Base-by-base conservation (phyloP, 2,113 vertebrate species). In the Grallaria varia region DNA sequence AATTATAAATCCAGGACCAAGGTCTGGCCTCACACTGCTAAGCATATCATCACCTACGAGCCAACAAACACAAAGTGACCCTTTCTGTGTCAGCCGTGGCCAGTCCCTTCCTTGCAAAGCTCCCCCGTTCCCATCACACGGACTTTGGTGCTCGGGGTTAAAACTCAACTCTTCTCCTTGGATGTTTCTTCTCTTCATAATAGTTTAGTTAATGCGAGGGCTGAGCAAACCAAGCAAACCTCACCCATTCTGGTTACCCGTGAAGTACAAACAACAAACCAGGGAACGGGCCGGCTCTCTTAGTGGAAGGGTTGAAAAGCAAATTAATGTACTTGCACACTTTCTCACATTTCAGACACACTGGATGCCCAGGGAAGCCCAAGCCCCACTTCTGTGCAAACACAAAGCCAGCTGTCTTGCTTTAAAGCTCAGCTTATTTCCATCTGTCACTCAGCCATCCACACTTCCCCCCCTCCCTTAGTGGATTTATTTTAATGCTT, bases 101-200 rank as follows among this genome's bases (percentile, higher is more conserved):
- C 60, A 67, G 7, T 59, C 50, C 60, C n/a, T 13, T 45, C 42
- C 24, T 2, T 39, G 64, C 66, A 60, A 35, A 72, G 25, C 18
- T 66, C 35, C 33, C 40, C 4, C 1, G 5, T 25, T 56, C 30
- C 67, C 47, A 18, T 18, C 12, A 3, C 21, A 27, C 0, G 2
- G 56, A 47, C 67, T 37, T 71, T 59, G 44, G 39, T 35, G 21
- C 47, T 89, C 35, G 39, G 12, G 4, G 49, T 88, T 59, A 35
- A 87, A 71, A 15, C 23, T 74, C 7, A 58, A 12, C 24, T 44
- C 5, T 5, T 55, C 31, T 50, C 45, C 84, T 60, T 67, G 86
- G 4, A 14, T 49, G 16, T 40, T 42, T 71, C 42, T 50, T 53
- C 31, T 15, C 16, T 50, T 80, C 19, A 5, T 25, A 81, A 58